Evolutionary conservation across 2,888 invertebrate species (phyloP).

Genomic region (Drosophila phalerata): DNA sequence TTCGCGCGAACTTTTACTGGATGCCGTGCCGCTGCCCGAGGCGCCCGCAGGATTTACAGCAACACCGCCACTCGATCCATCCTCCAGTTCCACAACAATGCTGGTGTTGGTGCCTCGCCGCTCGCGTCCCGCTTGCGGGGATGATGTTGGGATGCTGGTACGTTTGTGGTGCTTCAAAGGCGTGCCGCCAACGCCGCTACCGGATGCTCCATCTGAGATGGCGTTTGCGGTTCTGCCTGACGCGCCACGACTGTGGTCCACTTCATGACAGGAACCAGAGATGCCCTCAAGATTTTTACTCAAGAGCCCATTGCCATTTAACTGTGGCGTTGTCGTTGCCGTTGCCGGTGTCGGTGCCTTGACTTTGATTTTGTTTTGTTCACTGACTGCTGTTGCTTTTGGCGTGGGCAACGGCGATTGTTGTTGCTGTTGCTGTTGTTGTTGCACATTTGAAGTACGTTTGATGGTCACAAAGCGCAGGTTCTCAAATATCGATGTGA

Average conservation of each 20-base stretch:
- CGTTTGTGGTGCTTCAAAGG: slow-evolving; percentile 75
- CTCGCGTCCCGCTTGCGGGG: slow-evolving; percentile 62
- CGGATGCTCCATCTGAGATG: slow-evolving; percentile 28
- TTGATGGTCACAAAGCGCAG: slow-evolving; percentile 83
- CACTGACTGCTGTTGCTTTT: slow-evolving; percentile 31
- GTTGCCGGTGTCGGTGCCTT: slow-evolving; percentile 61
- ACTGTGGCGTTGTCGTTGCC: slow-evolving; percentile 53
- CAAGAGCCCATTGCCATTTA: slow-evolving; percentile 71
- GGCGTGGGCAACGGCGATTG: slow-evolving; percentile 54
- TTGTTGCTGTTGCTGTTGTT: slow-evolving; percentile 51
- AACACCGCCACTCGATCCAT: slow-evolving; percentile 10
- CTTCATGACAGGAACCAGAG: slow-evolving; percentile 51
- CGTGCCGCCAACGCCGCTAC: slow-evolving; percentile 53
- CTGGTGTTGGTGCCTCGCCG: slow-evolving; percentile 73
- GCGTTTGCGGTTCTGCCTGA: slow-evolving; percentile 23
- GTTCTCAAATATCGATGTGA: slow-evolving; percentile 84
- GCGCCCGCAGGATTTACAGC: slow-evolving; percentile 31
- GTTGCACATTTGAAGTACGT: slow-evolving; percentile 69
- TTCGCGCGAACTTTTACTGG: slow-evolving; percentile 79
- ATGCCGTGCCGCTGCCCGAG: slow-evolving; percentile 65
- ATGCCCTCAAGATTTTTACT: slow-evolving; percentile 55
- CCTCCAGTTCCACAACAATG: slow-evolving; percentile 68
- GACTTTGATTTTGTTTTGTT: slow-evolving; percentile 69
- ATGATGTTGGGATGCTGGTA: slow-evolving; percentile 59
- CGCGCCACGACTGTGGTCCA: slow-evolving; percentile 55